Evolutionary conservation across 2,797 vertebrate genomes (phyloP).

Genomic region (Microctenopoma stevenorrisi): DNA sequence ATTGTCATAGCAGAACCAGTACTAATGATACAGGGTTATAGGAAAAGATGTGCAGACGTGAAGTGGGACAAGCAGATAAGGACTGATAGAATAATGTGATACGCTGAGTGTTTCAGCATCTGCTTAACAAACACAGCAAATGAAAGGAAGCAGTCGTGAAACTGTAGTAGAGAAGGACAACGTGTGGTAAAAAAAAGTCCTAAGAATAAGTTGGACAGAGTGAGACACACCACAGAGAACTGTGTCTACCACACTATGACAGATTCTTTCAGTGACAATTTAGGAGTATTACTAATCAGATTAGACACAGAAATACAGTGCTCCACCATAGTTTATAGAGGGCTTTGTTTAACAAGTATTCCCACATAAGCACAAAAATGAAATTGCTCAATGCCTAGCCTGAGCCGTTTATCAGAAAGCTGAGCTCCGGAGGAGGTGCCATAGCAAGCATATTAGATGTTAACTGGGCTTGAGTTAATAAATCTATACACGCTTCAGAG

Average conservation of each 20-base stretch:
- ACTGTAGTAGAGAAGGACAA: slow-evolving; percentile 33
- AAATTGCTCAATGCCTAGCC: neutral
- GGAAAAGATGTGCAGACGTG: slow-evolving; percentile 37
- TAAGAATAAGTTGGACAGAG: slow-evolving; percentile 4
- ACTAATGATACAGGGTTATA: slow-evolving; percentile 40
- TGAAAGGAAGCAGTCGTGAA: slow-evolving; percentile 36
- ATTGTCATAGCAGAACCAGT: slow-evolving; percentile 81
- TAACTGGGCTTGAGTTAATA: slow-evolving; percentile 54
- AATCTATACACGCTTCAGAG: slow-evolving; percentile 25
- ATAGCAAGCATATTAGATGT: slow-evolving; percentile 17
- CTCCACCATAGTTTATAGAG: slow-evolving; percentile 29
- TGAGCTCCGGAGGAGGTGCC: slow-evolving; percentile 2
- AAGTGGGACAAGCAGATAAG: slow-evolving; percentile 39
- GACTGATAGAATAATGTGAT: slow-evolving; percentile 52
- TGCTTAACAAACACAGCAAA: slow-evolving; percentile 40
- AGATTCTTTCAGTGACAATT: slow-evolving; percentile 23
- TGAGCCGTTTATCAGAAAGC: neutral
- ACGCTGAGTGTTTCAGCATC: slow-evolving; percentile 41
- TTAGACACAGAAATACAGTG: slow-evolving; percentile 32
- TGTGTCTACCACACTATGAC: neutral
- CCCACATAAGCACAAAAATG: slow-evolving; percentile 26
- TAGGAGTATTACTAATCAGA: slow-evolving; percentile 32
- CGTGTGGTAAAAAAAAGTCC: slow-evolving; percentile 10
- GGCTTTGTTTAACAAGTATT: slow-evolving; percentile 19
- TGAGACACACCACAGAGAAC: slow-evolving; percentile 3